phyloP scores from a whole-genome alignment of 2,797 vertebrate genomes.

The Loriculus beryllinus region DNA sequence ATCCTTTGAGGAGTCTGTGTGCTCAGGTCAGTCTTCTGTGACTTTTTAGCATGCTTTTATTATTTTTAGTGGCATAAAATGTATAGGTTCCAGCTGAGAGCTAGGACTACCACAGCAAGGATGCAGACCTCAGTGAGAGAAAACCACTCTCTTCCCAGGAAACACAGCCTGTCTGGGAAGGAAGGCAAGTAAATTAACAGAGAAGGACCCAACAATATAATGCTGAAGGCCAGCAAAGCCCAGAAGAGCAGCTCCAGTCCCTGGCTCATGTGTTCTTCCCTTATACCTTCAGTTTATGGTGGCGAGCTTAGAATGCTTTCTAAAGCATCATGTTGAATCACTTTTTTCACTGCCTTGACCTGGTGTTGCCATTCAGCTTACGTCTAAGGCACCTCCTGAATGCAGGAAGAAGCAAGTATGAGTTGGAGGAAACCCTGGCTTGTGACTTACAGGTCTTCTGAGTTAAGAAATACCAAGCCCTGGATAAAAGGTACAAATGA shows the following conservation, averaged over 20 bases:
- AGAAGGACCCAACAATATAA: neutral
- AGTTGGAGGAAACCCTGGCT: neutral
- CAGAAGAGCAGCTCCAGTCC: neutral
- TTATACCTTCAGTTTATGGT: neutral
- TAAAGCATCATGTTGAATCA: neutral
- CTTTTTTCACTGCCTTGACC: neutral
- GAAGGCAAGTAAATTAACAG: neutral
- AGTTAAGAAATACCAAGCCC: neutral
- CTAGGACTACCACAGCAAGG: neutral
- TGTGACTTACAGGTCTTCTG: neutral
- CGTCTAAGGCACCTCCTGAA: neutral
- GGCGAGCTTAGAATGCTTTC: neutral
- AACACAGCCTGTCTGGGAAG: neutral
- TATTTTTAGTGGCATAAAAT: neutral
- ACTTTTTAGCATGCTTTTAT: neutral
- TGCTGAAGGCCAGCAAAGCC: neutral
- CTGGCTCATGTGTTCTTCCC: neutral
- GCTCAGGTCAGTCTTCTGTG: neutral
- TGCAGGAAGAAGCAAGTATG: neutral
- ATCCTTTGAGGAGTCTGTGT: neutral
- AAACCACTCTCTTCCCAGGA: fast-evolving
- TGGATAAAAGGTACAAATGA: neutral
- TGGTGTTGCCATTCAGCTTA: neutral
- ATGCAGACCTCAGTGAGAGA: neutral
- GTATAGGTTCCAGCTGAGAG: neutral